Evolutionary conservation across 2,797 vertebrate genomes (phyloP).

Genomic region (Micromesistius poutassou): DNA sequence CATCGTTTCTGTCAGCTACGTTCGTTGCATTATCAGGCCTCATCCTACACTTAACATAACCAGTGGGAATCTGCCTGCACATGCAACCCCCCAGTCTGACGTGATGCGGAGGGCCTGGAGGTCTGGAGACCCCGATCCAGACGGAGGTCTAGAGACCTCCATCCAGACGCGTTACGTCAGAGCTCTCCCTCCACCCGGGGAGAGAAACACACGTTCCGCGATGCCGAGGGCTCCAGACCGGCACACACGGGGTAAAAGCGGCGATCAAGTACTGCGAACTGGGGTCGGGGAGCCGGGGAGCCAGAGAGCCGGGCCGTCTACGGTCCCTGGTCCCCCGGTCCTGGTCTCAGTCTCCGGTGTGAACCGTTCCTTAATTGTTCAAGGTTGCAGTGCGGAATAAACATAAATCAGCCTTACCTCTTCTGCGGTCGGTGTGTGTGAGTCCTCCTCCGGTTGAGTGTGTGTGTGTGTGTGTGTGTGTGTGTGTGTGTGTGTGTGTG

Average conservation of each 20-base stretch:
- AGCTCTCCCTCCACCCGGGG: slow-evolving; percentile 7
- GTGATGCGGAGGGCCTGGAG: slow-evolving; percentile 46
- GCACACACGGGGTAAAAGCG: too few species aligned
- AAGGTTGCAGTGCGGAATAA: neutral
- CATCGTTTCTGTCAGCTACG: neutral
- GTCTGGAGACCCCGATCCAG: slow-evolving; percentile 45
- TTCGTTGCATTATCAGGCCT: neutral
- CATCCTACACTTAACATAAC: neutral
- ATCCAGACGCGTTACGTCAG: slow-evolving; percentile 68
- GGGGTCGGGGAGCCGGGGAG: neutral
- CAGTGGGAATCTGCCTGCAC: slow-evolving; percentile 10
- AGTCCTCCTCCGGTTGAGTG: too few species aligned
- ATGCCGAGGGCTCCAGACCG: too few species aligned
- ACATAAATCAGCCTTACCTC: slow-evolving; percentile 39
- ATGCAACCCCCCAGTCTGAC: slow-evolving; percentile 18
- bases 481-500: too few species aligned
- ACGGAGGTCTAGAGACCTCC: slow-evolving; percentile 47
- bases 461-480: neutral
- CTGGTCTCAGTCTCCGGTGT: neutral
- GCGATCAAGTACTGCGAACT: neutral
- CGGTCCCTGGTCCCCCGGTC: slow-evolving; percentile 35
- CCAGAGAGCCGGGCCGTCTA: slow-evolving; percentile 1
- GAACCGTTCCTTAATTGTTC: neutral
- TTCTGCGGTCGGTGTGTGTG: neutral
- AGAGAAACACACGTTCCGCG: too few species aligned